Conservation (phyloP, 2,888 invertebrate species). For the Eupithecia tripunctaria region DNA sequence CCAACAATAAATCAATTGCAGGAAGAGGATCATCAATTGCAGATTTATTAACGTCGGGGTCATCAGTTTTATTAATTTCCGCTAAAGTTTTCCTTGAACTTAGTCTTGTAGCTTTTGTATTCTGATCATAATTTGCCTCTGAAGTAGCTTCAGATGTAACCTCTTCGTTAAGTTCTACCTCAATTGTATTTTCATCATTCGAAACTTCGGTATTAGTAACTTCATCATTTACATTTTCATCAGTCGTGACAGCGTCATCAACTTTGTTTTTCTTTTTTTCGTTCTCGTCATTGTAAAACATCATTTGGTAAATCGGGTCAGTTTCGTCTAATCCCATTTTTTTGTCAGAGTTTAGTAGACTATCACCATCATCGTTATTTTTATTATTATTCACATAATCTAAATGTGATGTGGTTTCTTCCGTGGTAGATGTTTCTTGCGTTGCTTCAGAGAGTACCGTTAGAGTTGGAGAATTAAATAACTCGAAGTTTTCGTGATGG, state of each 20-base stretch:
- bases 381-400: neutral
- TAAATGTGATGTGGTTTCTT: neutral
- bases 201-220: conserved; percentile 24
- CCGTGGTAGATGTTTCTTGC: neutral
- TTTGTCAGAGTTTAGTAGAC: conserved; percentile 35
- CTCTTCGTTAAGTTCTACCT: neutral
- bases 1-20: neutral
- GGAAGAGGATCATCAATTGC: neutral
- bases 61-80: neutral
- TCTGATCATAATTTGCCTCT: neutral
- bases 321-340: conserved; percentile 51
- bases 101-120: neutral
- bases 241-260: conserved; percentile 48
- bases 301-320: conserved; percentile 59
- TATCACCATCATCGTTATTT: neutral
- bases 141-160: neutral
- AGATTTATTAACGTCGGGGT: neutral
- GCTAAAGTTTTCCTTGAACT: neutral
- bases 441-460: neutral
- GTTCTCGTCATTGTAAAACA: conserved; percentile 63
- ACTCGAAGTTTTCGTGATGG: conserved; percentile 46
- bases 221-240: conserved; percentile 41
- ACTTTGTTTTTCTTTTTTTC: conserved; percentile 49
- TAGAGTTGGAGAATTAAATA: conserved; percentile 39
- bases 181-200: neutral